phyloP scores from a whole-genome alignment of 1,140 invertebrate species.

The Pseudomyrmex pallidus region DNA sequence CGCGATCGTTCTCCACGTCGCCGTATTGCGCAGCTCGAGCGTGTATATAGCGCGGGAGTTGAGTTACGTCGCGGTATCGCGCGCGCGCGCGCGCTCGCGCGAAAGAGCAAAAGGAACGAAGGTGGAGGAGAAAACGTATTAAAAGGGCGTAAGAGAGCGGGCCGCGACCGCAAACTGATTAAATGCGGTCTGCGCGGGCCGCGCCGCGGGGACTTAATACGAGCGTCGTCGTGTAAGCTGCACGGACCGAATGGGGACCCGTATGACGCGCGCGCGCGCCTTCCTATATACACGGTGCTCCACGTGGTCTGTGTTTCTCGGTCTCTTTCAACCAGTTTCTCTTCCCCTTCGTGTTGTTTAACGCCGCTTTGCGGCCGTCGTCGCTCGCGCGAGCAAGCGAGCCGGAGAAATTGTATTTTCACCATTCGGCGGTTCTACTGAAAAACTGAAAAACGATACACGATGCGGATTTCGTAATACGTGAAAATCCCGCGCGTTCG shows the following conservation, averaged over 20 bases:
- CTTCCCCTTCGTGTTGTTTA: slow-evolving; percentile 9
- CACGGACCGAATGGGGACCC: slow-evolving; percentile 41
- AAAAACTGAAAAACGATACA: not conserved
- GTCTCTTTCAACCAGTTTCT: slow-evolving; percentile 26
- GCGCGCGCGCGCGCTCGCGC: slow-evolving; percentile 51
- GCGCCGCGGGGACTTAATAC: slow-evolving; percentile 50
- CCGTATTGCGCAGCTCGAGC: slow-evolving; percentile 45
- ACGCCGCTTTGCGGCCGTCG: not conserved
- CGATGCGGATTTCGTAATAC: slow-evolving; percentile 35
- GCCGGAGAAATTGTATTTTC: slow-evolving; percentile 38
- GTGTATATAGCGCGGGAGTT: slow-evolving; percentile 67
- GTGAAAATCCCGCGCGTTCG: slow-evolving; percentile 27
- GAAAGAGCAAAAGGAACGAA: slow-evolving; percentile 62
- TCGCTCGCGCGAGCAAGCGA: slow-evolving; percentile 11
- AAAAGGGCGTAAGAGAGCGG: slow-evolving; percentile 74
- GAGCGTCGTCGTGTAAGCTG: slow-evolving; percentile 61
- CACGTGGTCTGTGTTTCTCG: slow-evolving; percentile 15
- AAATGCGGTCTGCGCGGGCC: slow-evolving; percentile 78
- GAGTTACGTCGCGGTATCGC: slow-evolving; percentile 74
- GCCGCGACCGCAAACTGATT: slow-evolving; percentile 81
- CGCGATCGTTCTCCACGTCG: not conserved
- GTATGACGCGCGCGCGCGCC: slow-evolving; percentile 53
- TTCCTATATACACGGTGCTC: slow-evolving; percentile 9
- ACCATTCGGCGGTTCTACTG: slow-evolving; percentile 12
- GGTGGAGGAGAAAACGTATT: slow-evolving; percentile 67